Base-by-base conservation (phyloP, 2,888 invertebrate species). In the Cataglyphis cursor region DNA sequence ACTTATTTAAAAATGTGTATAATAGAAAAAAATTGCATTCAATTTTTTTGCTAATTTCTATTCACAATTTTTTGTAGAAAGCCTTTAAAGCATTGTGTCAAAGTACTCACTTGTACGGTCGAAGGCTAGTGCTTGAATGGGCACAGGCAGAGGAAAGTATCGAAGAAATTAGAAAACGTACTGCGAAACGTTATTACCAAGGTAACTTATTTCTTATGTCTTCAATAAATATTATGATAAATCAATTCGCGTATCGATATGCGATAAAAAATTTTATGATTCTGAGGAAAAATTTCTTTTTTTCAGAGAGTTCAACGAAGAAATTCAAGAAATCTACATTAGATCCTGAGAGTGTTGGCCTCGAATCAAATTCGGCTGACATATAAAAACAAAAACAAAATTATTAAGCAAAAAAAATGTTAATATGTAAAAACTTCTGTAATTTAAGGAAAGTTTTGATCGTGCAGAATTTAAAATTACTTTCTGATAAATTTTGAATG, bases 21-120 rank as follows among this genome's bases (percentile, higher is more conserved):
- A 59, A 61, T 24, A 68, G 31, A 21, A 78, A 35, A 35, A 54
- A 75, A 74, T 15, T 38, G 5, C 28, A 82, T 61, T 48, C 12
- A 3, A 31, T 62, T 74, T 6, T n/a, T 28, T 2, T 41, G 24
- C 6, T 51, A 38, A 73, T 31, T 28, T 15, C n/a, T 62, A 28
- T 35, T 72, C 3, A 6, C 59, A 78, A 75, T 80, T 81, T 82
- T 64, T 85, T 57, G 38, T 96, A 98, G 97, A 96, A 97, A 94
- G 99, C 99, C 0, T 99, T 99, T 95, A 97, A 98, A 87, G 97
- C 98, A 0, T 94, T 99, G n/a, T 97, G 98, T 90, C 98, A 98
- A 94, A 99, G 99, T 92, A 99, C 99, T 78, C 99, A 99, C 96
- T 97, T 99, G 95, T 99, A 99, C 95, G 99, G 99, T 0, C 96